Percentiles rank a stretch among this genome's conserved stretches.
Evolutionary conservation across 2,888 invertebrate species (phyloP).

Genomic region (Perdita meconis): DNA sequence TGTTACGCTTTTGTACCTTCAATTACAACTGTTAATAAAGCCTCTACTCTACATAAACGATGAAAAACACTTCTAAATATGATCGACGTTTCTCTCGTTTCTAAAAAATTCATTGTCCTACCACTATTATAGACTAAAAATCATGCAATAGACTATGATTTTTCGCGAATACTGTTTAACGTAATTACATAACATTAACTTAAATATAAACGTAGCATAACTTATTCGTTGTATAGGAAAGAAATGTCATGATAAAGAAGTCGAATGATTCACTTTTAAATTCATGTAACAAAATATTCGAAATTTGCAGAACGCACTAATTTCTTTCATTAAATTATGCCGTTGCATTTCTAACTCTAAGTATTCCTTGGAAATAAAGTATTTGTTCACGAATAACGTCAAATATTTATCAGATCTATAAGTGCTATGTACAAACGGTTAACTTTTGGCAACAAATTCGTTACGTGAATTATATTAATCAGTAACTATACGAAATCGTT

Average conservation of each 20-base stretch:
- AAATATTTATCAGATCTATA: conserved; percentile 45
- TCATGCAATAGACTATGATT: conserved; percentile 49
- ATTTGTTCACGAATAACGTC: conserved; percentile 47
- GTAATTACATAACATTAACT: conserved; percentile 36
- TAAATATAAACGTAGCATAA: conserved; percentile 32
- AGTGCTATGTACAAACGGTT: conserved; percentile 45
- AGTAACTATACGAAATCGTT: conserved; percentile 42
- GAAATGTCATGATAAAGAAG: conserved; percentile 8
- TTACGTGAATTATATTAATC: conserved; percentile 25
- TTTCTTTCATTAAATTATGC: conserved; percentile 23
- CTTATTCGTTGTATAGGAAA: conserved; percentile 53
- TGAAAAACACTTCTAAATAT: conserved; percentile 46
- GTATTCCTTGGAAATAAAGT: conserved; percentile 31
- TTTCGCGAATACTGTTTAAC: conserved; percentile 46
- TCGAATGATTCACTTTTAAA: background rate
- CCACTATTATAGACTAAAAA: conserved; percentile 29
- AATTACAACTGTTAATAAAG: conserved; percentile 44
- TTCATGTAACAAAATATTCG: conserved; percentile 6
- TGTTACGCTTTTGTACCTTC: conserved; percentile 22
- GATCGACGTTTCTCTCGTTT: conserved; percentile 9
- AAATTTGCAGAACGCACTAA: background rate
- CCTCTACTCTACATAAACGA: conserved; percentile 45
- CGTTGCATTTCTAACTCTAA: background rate
- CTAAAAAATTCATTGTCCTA: conserved; percentile 1
- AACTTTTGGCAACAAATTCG: conserved; percentile 54